A percentile compares a stretch with the other conserved stretches of the same genome.
These are phyloP conservation scores for Sardinella longiceps DNA, from an alignment of 2,797 vertebrate species.

Conservation along the genomic window DNA sequence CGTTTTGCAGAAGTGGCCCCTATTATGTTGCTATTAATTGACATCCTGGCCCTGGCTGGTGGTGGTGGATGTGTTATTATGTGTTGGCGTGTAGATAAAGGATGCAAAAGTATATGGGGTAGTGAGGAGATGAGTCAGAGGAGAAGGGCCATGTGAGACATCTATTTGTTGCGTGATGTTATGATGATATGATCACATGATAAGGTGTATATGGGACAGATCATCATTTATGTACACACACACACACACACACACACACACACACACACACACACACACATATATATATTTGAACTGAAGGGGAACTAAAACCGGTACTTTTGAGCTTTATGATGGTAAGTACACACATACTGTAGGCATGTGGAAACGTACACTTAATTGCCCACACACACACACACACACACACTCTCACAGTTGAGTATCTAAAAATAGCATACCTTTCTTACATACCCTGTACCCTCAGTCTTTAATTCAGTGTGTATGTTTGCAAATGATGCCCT, in stretches of 20 bases:
- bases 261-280: background rate
- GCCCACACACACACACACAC: background rate
- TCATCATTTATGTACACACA: too few species aligned
- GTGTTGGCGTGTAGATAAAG: background rate
- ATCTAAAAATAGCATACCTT: too few species aligned
- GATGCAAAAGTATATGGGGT: background rate
- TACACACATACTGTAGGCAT: background rate
- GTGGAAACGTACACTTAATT: background rate
- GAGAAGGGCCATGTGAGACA: too few species aligned
- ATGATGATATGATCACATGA: too few species aligned
- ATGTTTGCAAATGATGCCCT: too few species aligned
- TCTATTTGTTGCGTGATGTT: too few species aligned
- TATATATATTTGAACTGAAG: background rate
- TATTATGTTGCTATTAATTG: background rate
- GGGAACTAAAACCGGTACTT: background rate
- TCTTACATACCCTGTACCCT: too few species aligned
- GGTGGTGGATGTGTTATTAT: background rate
- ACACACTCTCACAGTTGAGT: background rate
- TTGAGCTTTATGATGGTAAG: background rate
- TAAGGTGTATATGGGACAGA: too few species aligned
- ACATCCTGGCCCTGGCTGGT: background rate
- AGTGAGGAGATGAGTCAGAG: too few species aligned
- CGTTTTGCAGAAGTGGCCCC: background rate
- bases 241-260: background rate
- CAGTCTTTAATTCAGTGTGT: too few species aligned